Conservation (phyloP, 2,113 vertebrate species). For the Gorilla gorilla region DNA sequence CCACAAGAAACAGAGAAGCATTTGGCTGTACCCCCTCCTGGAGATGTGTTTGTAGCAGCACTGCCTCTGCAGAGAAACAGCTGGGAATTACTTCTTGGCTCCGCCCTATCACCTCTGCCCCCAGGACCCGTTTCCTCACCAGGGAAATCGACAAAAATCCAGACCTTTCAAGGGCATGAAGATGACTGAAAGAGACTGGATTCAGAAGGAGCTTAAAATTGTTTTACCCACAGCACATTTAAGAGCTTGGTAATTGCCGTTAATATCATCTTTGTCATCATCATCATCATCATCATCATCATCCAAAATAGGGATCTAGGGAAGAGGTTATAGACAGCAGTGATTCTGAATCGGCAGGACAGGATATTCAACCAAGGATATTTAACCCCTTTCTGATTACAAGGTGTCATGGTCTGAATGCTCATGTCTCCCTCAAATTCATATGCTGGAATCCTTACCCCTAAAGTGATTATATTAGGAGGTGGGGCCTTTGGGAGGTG, state of each 20-base stretch:
- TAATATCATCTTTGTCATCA: too few relatives aligned
- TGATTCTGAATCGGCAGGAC: not conserved
- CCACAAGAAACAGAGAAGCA: not conserved
- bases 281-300: too few relatives aligned
- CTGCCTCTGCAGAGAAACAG: not conserved
- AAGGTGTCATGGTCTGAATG: not conserved
- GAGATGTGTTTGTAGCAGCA: accelerated
- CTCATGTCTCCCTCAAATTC: not conserved
- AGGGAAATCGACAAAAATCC: not conserved
- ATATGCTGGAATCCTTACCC: not conserved
- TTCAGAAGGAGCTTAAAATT: not conserved
- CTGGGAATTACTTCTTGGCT: not conserved
- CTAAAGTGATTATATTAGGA: not conserved
- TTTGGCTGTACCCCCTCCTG: accelerated
- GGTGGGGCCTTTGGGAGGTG: not conserved
- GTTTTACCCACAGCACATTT: accelerated
- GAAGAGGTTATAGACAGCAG: not conserved
- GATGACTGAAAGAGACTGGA: not conserved
- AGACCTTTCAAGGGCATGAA: not conserved
- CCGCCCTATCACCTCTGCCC: not conserved
- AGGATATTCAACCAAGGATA: not conserved
- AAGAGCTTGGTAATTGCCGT: not conserved
- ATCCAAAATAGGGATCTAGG: not conserved
- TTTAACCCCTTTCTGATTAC: not conserved
- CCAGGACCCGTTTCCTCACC: not conserved